Base-by-base conservation (phyloP, 2,888 invertebrate species). In the Catocala nupta region DNA sequence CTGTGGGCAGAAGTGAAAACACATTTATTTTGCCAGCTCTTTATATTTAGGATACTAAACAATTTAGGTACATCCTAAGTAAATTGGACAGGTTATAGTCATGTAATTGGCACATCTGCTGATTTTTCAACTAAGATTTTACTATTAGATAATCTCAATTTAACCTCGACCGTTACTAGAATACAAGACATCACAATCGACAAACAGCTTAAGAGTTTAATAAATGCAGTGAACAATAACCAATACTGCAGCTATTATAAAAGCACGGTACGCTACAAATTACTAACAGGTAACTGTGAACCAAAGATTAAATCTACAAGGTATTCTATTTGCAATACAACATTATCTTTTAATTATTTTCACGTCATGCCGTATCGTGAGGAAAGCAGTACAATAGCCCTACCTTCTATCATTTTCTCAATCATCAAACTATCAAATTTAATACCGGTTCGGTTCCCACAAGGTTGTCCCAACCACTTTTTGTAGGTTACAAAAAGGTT, bases 401-500 rank as follows among this genome's bases (percentile, higher is more conserved):
- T 84, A 83, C 79, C 69, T 74, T 69, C 63, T 68, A 83, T 85
- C 82, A 86, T 81, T 82, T 79, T 79, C 64, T 72, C 71, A 55
- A 67, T 64, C 67, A 71, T 73, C 71, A 73, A 58, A 43, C 59
- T 53, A 71, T 68, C 68, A 69, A 72, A 63, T 68, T 70, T 78
- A 75, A 77, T 84, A 88, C 87, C 84, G 82, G 89, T 88, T 86
- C 78, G 81, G 87, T 87, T 87, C 78, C 51, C 68, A 78, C 83
- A 85, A 86, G 86, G 85, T 74, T 81, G 74, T 75, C 78, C 67
- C 52, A 58, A 71, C 69, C 65, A 63, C 71, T 81, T 81, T 77
- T 81, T 78, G 70, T 73, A 61, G 34, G 59, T 65, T 62, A 68
- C 56, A 75, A 80, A 80, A 80, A 78, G 71, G 36, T 67, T 66